Evolutionary conservation across 1,140 invertebrate species (phyloP), one percentile per base, ranked within the genome.

Genomic region (Danaus plexippus): DNA sequence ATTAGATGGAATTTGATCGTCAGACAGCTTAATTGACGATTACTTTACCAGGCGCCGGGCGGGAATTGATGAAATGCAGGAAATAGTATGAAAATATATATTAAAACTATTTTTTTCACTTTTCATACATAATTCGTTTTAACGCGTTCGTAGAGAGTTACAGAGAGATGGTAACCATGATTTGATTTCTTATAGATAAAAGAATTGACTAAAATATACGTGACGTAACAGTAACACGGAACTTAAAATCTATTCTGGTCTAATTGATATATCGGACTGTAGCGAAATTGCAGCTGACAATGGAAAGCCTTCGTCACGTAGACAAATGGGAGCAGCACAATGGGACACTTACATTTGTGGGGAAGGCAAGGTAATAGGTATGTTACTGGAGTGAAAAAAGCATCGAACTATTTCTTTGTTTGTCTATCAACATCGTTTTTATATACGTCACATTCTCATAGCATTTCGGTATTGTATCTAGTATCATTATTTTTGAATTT

Each of bases 311-410:
- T 64, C 58, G 52, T 56, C 58, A 59, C 44, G 46, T 48, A 64
- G 59, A 67, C 65, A 59, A 61, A 61, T 57, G 56, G 54, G 57
- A 58, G 49, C 46, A 47, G 11, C 52, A 61, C 54, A 61, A 67
- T 57, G 42, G 62, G 48, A 59, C 56, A 52, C 49, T 59, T 54
- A 52, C 49, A 47, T 47, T 52, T 61, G 54, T 45, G 54, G 45
- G 46, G 47, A 54, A 52, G 47, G 42, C 11, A 32, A 8, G 22
- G 22, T 32, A 32, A 32, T 32, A 32, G 22, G 5, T 32, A 8
- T 32, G 22, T 32, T 32, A 32, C 22, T 32, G 7, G 22, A 32
- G 22, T 32, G 22, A 8, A 32, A 32, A 6, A 32, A 32, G 22
- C 22, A 32, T 7, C 22, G 22, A 32, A 32, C 22, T 32, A 32